A percentile compares a stretch with the other conserved stretches of the same genome.
These are phyloP conservation scores for Agrochola macilenta DNA, from an alignment of 2,888 invertebrate species.

Conservation along the genomic window DNA sequence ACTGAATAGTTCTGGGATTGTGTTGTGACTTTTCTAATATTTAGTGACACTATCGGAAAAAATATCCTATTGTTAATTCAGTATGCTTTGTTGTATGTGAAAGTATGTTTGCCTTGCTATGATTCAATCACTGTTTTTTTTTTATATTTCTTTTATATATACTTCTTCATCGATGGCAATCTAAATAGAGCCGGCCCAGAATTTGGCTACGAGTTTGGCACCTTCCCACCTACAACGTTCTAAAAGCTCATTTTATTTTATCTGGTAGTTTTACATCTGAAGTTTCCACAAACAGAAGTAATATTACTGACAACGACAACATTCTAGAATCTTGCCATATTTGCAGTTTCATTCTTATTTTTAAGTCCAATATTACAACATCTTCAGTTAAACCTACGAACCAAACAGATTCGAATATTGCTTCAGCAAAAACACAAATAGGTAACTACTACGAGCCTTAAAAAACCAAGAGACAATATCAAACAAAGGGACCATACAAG, in stretches of 20 bases:
- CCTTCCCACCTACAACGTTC: too few species aligned
- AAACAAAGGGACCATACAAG: slow-evolving; percentile 33
- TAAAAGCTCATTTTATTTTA: neutral
- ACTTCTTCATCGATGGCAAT: too few species aligned
- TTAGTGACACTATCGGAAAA: neutral
- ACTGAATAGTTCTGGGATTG: neutral
- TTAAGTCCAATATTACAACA: neutral
- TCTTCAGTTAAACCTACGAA: neutral
- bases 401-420: neutral
- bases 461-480: slow-evolving; percentile 42
- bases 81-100: too few species aligned
- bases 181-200: too few species aligned
- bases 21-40: neutral
- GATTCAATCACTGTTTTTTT: neutral
- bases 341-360: neutral
- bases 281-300: neutral
- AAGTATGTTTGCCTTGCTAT: neutral
- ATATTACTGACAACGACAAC: neutral
- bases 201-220: too few species aligned
- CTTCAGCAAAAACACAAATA: slow-evolving; percentile 1
- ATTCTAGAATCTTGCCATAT: neutral
- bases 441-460: neutral
- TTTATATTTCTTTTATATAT: neutral
- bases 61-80: neutral
- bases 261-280: neutral